A percentile compares a stretch with the other conserved stretches of the same genome.
These are phyloP conservation scores for Stenotaenia linearis DNA, from an alignment of 2,888 invertebrate genomes.

Conservation along the genomic window DNA sequence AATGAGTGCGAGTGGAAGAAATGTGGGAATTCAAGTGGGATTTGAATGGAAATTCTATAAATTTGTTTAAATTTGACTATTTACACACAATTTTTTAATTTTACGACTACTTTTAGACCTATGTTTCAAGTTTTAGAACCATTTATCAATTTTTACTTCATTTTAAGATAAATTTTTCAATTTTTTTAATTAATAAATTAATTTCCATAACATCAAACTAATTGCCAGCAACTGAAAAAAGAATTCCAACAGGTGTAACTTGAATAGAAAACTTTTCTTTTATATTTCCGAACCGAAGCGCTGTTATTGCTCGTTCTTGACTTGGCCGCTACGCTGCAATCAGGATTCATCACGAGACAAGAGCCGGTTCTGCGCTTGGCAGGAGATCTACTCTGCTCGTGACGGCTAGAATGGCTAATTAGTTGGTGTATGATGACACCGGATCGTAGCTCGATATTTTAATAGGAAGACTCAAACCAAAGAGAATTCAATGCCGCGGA, in stretches of 20 bases:
- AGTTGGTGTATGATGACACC: slow-evolving; percentile 8
- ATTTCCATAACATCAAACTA: too few species aligned
- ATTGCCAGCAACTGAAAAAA: background rate
- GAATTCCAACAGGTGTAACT: too few species aligned
- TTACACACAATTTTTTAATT: too few species aligned
- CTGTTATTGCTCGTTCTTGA: background rate
- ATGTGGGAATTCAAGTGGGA: too few species aligned
- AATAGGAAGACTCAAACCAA: background rate
- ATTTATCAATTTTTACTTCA: too few species aligned
- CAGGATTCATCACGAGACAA: background rate
- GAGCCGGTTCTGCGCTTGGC: background rate
- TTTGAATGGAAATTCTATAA: too few species aligned
- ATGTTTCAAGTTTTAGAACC: too few species aligned
- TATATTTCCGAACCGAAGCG: background rate
- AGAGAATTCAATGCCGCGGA: background rate
- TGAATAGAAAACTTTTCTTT: too few species aligned
- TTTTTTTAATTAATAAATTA: background rate
- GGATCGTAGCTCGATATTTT: slow-evolving; percentile 12
- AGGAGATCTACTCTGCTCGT: background rate
- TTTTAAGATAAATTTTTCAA: too few species aligned
- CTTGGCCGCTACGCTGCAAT: background rate
- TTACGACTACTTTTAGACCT: too few species aligned
- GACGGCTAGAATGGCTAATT: slow-evolving; percentile 7
- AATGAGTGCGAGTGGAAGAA: too few species aligned
- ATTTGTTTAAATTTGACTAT: too few species aligned